phyloP scores from a whole-genome alignment of 2,797 vertebrate genomes.

The Adrianichthys oophorus region DNA sequence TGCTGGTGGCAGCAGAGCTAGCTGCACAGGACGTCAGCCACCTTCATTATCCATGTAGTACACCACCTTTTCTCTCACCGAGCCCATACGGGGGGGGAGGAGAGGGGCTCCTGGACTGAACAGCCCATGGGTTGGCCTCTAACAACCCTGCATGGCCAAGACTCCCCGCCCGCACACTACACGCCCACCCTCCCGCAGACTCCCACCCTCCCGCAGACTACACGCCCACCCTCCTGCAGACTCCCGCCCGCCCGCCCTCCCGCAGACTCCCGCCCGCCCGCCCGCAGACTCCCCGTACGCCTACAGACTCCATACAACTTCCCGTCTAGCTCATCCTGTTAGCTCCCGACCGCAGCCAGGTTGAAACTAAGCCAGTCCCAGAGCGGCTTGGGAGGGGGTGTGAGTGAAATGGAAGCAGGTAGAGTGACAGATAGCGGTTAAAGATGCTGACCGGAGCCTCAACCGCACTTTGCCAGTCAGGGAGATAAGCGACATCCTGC shows the following conservation, averaged over 20 bases:
- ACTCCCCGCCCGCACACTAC: not conserved
- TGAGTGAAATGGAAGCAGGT: constrained; percentile 22
- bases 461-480: constrained; percentile 57
- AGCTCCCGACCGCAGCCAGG: constrained; percentile 47
- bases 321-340: constrained; percentile 46
- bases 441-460: constrained; percentile 66
- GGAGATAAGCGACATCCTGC: constrained; percentile 66
- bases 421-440: constrained; percentile 63
- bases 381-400: constrained; percentile 31
- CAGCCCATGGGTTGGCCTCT: constrained; percentile 56
- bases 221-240: no score
- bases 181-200: constrained; percentile 22
- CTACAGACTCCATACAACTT: constrained; percentile 46
- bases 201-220: constrained; percentile 11
- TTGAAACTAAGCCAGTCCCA: constrained; percentile 61
- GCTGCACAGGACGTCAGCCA: constrained; percentile 50
- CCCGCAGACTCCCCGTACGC: constrained; percentile 10
- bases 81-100: constrained; percentile 44
- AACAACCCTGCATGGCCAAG: constrained; percentile 28
- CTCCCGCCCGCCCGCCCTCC: no score
- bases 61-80: constrained; percentile 54
- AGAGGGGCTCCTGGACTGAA: constrained; percentile 49
- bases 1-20: constrained; percentile 47
- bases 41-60: constrained; percentile 72
- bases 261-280: not conserved